A percentile compares a stretch with the other conserved stretches of the same genome.
Evolutionary conservation across 2,888 invertebrate genomes (phyloP).

Genomic region (Cyaniris semiargus): DNA sequence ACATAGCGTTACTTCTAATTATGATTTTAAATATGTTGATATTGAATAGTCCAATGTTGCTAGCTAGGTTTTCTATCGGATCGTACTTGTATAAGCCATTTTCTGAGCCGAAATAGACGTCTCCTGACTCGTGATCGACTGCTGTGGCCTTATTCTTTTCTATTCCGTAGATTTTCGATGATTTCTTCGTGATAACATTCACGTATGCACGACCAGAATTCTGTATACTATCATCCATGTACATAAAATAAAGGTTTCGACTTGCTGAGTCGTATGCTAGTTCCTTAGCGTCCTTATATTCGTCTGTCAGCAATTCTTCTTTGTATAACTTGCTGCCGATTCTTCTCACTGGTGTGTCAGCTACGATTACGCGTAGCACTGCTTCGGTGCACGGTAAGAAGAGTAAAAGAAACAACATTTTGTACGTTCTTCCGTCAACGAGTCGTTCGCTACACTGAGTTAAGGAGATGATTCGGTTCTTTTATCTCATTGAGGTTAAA

Average conservation of each 20-base stretch:
- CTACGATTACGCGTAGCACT: slow-evolving; percentile 54
- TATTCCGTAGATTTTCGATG: slow-evolving; percentile 60
- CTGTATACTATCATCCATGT: slow-evolving; percentile 66
- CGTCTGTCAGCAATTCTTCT: slow-evolving; percentile 59
- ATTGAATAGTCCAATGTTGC: slow-evolving; percentile 64
- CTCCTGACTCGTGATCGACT: slow-evolving; percentile 61
- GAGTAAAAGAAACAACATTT: slow-evolving; percentile 45
- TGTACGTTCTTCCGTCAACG: slow-evolving; percentile 46
- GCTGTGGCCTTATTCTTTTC: slow-evolving; percentile 66
- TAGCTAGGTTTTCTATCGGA: slow-evolving; percentile 54
- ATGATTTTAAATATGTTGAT: slow-evolving; percentile 67
- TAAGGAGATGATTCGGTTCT: slow-evolving; percentile 52
- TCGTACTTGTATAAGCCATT: slow-evolving; percentile 69
- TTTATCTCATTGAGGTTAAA: slow-evolving; percentile 52
- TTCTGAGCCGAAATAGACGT: slow-evolving; percentile 70
- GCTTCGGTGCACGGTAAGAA: slow-evolving; percentile 52
- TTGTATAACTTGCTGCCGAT: slow-evolving; percentile 65
- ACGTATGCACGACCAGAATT: slow-evolving; percentile 66
- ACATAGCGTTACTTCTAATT: slow-evolving; percentile 66
- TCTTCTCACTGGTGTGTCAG: slow-evolving; percentile 58
- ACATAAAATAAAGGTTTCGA: slow-evolving; percentile 69
- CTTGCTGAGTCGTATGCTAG: slow-evolving; percentile 66
- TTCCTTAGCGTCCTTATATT: slow-evolving; percentile 60
- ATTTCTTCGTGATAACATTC: slow-evolving; percentile 61
- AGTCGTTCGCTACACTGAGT: slow-evolving; percentile 52